Base-by-base conservation (phyloP, 1,140 invertebrate genomes). In the Bilobella aurantiaca region DNA sequence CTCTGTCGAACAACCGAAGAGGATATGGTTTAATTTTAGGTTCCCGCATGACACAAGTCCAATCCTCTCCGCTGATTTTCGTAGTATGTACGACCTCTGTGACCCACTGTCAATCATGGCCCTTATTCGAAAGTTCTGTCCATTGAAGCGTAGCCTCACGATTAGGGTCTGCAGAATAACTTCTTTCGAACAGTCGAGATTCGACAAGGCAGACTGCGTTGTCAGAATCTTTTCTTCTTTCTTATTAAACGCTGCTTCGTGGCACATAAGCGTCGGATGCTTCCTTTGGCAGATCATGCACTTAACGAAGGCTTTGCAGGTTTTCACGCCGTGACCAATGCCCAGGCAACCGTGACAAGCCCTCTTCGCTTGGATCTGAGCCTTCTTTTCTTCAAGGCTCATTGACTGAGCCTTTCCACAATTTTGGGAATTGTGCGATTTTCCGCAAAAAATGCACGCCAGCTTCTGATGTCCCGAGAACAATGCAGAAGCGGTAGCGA, bases 401-500 rank as follows among this genome's bases (percentile, higher is more conserved):
- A n/a, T n/a, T n/a, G n/a, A n/a, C n/a, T n/a, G n/a, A n/a, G n/a
- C n/a, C n/a, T n/a, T n/a, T n/a, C n/a, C 2, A 12, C 63, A 64
- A 5, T 59, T 27, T 25, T 59, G 1, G 8, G 30, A 5, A 12
- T 16, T n/a, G 34, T 64, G 63, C 2, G n/a, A 16, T 37, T 56
- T 56, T 5, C 42, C 63, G 42, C 63, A 64, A 25, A 64, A 57
- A 31, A 28, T 56, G 25, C 53, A 64, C 3, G 14, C n/a, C n/a
- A n/a, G n/a, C n/a, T n/a, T 31, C 8, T 2, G 3, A 59, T 27
- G 3, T 14, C 30, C 49, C 18, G 2, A 34, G 30, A 30, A 32
- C 8, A 64, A 23, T 64, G 49, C 63, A 1, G 63, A 47, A 5
- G 63, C 56, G 3, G 63, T 64, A 31, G 63, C 5, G 25, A 57